These are phyloP conservation scores for Platyura marginata DNA, from an alignment of 1,140 invertebrate species.

Conservation along the genomic window DNA sequence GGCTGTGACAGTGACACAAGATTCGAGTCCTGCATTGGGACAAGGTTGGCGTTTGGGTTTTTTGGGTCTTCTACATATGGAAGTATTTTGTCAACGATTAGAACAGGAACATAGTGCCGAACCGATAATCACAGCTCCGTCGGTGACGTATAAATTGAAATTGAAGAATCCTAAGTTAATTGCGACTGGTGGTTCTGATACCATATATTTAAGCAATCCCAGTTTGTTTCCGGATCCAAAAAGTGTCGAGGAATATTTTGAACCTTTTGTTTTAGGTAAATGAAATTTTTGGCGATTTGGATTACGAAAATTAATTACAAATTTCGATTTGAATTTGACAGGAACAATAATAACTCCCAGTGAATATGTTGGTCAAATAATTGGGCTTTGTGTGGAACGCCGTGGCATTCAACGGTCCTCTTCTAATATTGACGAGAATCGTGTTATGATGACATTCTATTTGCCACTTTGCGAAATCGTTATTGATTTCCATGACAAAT, in stretches of 20 bases:
- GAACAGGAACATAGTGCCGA: slow-evolving; percentile 85
- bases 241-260: slow-evolving; percentile 56
- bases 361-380: slow-evolving; percentile 47
- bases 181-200: slow-evolving; percentile 41
- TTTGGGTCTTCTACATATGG: slow-evolving; percentile 85
- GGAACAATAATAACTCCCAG: slow-evolving; percentile 82
- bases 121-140: slow-evolving; percentile 81
- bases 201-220: slow-evolving; percentile 69
- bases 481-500: slow-evolving; percentile 81
- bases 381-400: slow-evolving; percentile 54
- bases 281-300: not conserved
- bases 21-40: slow-evolving; percentile 80
- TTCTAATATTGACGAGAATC: slow-evolving; percentile 60
- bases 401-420: slow-evolving; percentile 58
- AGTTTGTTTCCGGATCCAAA: slow-evolving; percentile 46
- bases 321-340: slow-evolving; percentile 11
- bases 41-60: slow-evolving; percentile 90
- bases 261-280: slow-evolving; percentile 65
- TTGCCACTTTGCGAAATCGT: slow-evolving; percentile 88
- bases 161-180: slow-evolving; percentile 34
- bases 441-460: slow-evolving; percentile 63
- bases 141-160: slow-evolving; percentile 83
- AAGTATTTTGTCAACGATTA: slow-evolving; percentile 85
- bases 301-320: slow-evolving; percentile 1
- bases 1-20: slow-evolving; percentile 58